These are phyloP conservation scores for Micromesistius poutassou DNA, from an alignment of 2,797 vertebrate genomes.

Conservation along the genomic window DNA sequence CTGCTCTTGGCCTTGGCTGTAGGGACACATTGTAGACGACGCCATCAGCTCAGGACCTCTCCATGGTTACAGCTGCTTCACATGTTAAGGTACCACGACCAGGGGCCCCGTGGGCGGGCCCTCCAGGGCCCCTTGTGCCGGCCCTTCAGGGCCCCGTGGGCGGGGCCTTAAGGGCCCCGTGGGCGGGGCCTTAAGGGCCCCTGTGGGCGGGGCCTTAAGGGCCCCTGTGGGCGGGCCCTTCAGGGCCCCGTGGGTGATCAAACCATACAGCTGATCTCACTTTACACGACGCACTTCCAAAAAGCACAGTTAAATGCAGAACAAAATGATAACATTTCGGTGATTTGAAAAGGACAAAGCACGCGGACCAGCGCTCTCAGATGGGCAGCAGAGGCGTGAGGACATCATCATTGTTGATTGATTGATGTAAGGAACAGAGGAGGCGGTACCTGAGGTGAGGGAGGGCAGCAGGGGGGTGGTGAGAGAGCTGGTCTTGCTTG, in stretches of 20 bases:
- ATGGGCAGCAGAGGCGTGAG: background rate
- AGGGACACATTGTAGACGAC: slow-evolving; percentile 27
- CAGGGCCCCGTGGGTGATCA: no score
- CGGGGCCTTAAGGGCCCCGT: no score
- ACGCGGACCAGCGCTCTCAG: background rate
- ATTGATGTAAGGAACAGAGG: slow-evolving; percentile 38
- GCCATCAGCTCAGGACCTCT: background rate
- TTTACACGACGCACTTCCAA: background rate
- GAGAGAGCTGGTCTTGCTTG: slow-evolving; percentile 93
- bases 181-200: no score
- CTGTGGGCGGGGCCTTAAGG: no score
- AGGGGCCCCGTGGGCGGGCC: no score
- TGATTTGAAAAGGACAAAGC: background rate
- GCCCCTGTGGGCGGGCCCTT: no score
- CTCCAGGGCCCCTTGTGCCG: no score
- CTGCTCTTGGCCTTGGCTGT: slow-evolving; percentile 93
- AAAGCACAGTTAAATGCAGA: background rate
- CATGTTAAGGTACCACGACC: background rate
- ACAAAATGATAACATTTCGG: background rate
- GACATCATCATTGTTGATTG: background rate
- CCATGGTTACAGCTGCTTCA: background rate
- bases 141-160: no score
- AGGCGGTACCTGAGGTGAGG: slow-evolving; percentile 89
- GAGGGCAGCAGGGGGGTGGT: slow-evolving; percentile 95
- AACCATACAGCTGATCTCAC: background rate